Evolutionary conservation across 2,797 vertebrate genomes (phyloP), one percentile per base, ranked within the genome.

Genomic region (Gouania willdenowi): DNA sequence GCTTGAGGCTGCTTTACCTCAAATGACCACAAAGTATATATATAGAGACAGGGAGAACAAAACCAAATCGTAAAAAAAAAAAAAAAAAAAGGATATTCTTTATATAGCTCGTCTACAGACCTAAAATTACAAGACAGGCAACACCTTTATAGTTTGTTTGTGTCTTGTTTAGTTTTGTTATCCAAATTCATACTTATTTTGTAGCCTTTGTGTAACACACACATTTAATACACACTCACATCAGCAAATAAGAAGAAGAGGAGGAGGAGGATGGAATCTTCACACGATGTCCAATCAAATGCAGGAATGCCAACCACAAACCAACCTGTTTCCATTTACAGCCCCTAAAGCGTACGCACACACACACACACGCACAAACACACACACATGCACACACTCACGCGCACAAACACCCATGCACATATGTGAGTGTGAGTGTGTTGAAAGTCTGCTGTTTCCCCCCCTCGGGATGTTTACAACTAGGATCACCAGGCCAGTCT

Each of bases 311-410:
- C 77, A 78, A 63, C 69, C 83, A 5, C 81, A 76, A 62, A 81
- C 68, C 65, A 68, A 65, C 68, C 75, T 85, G 83, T 75, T 87
- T 88, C 79, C 77, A 82, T 81, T 86, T 85, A 83, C 26, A 56
- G 70, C 56, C 34, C 62, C 38, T 8, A n/a, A n/a, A n/a, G n/a
- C n/a, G n/a, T n/a, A 2, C 2, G 5, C 28, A 15, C 37, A 28
- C 10, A 33, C 36, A 27, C 26, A 23, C 14, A 16, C 21, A 10
- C 10, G 12, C n/a, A 15, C 23, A 18, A 27, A 15, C 22, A 30
- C n/a, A 23, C 19, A 13, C 20, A 38, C 15, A 20, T 6, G 31
- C 28, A 31, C 21, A 22, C 6, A 26, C 1, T 9, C 6, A 19
- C 12, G 12, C 11, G 16, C 23, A 7, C 21, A 22, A 6, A 26